These are phyloP conservation scores for Hydrotaea cyrtoneurina DNA, from an alignment of 2,888 invertebrate genomes.

Conservation along the genomic window DNA sequence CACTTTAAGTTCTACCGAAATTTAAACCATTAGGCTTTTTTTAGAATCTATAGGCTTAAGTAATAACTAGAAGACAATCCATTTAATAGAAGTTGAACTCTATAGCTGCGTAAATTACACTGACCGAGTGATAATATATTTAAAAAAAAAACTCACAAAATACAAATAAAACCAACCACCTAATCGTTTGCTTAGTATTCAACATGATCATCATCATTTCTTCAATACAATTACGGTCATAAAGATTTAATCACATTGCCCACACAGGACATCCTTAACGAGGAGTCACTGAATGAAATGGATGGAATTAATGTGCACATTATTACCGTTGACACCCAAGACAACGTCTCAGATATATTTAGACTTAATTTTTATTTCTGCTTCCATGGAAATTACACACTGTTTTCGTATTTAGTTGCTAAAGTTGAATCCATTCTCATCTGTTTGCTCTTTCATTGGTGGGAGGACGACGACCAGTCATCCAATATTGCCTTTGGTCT, in stretches of 20 bases:
- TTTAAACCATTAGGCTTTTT: too few species aligned
- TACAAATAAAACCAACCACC: too few species aligned
- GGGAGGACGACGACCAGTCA: too few species aligned
- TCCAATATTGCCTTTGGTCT: not conserved
- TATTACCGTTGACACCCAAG: not conserved
- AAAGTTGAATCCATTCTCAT: not conserved
- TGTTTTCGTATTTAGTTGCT: not conserved
- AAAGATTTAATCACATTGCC: not conserved
- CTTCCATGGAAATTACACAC: not conserved
- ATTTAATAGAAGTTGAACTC: too few species aligned
- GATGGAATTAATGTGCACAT: not conserved
- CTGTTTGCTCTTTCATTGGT: not conserved
- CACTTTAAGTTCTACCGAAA: too few species aligned
- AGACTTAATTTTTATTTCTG: not conserved
- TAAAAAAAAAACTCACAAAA: too few species aligned
- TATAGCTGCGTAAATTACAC: too few species aligned
- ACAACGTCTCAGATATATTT: not conserved
- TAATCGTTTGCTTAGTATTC: not conserved
- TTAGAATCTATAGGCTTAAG: too few species aligned
- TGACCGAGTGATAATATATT: too few species aligned
- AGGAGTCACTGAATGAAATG: slow-evolving; percentile 1
- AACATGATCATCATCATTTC: slow-evolving; percentile 15
- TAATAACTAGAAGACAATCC: too few species aligned
- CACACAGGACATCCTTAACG: slow-evolving; percentile 18
- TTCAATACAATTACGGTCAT: slow-evolving; percentile 26